A percentile compares a stretch with the other conserved stretches of the same genome.
Evolutionary conservation across 2,888 invertebrate species (phyloP).

Genomic region (Graphium colonna): DNA sequence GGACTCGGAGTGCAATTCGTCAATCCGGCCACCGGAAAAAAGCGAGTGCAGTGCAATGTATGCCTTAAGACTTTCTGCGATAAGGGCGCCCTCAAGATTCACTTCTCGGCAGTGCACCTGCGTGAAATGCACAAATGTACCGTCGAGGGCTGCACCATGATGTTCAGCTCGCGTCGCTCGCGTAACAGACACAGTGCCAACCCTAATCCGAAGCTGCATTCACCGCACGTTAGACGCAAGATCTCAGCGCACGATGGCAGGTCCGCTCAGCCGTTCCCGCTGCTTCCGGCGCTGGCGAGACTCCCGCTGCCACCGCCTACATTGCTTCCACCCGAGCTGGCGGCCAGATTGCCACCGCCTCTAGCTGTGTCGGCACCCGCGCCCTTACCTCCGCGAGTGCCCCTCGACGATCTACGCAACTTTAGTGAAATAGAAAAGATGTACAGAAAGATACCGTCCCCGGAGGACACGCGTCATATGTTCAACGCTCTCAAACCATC

Average conservation of each 20-base stretch:
- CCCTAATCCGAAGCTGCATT: constrained; percentile 97
- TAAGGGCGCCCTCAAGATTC: constrained; percentile 98
- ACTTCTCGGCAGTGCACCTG: constrained; percentile 98
- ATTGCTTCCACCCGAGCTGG: constrained; percentile 81
- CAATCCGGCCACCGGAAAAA: constrained; percentile 95
- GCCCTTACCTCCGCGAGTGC: constrained; percentile 76
- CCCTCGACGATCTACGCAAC: constrained; percentile 70
- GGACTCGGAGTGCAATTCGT: constrained; percentile 92
- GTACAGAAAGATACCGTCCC: constrained; percentile 69
- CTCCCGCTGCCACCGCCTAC: constrained; percentile 86
- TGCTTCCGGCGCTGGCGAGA: constrained; percentile 85
- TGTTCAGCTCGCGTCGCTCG: constrained; percentile 97
- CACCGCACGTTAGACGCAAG: constrained; percentile 95
- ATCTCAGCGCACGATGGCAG: constrained; percentile 96
- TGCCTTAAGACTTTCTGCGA: constrained; percentile 99
- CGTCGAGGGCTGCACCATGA: constrained; percentile 98
- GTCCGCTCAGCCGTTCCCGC: constrained; percentile 89
- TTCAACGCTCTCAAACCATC: constrained; percentile 59
- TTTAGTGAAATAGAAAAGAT: constrained; percentile 78
- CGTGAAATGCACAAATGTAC: constrained; percentile 99
- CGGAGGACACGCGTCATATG: constrained; percentile 54
- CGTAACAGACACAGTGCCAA: constrained; percentile 98
- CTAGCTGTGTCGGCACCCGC: constrained; percentile 52
- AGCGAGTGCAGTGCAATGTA: constrained; percentile 97
- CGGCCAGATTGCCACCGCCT: constrained; percentile 61